Evolutionary conservation across 2,113 vertebrate genomes (phyloP), one percentile per base, ranked within the genome.

Genomic region (Holacanthus passer): DNA sequence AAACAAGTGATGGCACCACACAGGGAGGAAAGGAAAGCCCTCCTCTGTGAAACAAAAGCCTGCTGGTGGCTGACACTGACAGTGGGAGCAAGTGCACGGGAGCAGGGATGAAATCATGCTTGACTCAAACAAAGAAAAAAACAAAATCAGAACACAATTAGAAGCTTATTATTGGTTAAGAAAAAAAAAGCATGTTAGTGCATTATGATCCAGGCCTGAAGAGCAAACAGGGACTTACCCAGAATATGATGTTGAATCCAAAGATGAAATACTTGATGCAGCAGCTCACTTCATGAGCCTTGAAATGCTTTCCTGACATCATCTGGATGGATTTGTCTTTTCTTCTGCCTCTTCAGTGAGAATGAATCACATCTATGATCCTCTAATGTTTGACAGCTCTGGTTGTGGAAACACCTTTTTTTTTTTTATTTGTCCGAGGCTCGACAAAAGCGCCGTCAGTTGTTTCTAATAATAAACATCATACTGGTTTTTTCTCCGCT

Each of bases 221-320:
- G 62, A 52, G 81, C 14, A 73, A 47, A 47, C 17, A 1, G 65
- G 56, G 53, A 95, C 97, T 98, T 91, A 99, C 98, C 98, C 98
- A 99, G 91, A 99, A 99, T 88, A 99, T 99, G 85, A 99, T 98
- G 94, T 99, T 99, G 95, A 99, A 99, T 81, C 97, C 98, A 73
- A 99, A 99, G 79, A 99, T 99, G 90, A 99, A 99, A 83, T 99
- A 99, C 91, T 99, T 99, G 93, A 99, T 99, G 94, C 98, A 99
- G 96, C 98, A 99, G 95, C 98, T 99, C 94, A 99, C 98, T 96
- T 99, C 98, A 41, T 98, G 98, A 88, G 97, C 97, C 93, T 98
- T 99, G 92, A 99, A 99, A 90, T 99, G 97, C 95, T 99, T 99
- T 70, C 98, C 98, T 83, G 98, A 97, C 96, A 99, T 99, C 94